phyloP scores from a whole-genome alignment of 2,888 invertebrate species.

The Scaeva pyrastri region DNA sequence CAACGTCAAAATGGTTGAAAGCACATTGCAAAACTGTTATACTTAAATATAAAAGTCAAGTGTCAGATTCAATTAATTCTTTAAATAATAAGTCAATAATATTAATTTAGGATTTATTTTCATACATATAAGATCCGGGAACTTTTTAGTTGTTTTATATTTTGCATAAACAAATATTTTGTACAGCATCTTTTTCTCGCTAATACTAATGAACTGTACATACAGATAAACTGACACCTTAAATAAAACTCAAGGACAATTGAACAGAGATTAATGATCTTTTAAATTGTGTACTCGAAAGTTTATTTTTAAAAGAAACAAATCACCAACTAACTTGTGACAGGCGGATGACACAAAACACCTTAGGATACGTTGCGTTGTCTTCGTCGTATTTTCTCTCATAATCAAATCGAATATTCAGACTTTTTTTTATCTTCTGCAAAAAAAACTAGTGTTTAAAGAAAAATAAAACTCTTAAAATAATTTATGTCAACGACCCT shows the following conservation, averaged over 20 bases:
- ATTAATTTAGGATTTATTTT: not conserved
- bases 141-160: no score
- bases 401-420: conserved; percentile 22
- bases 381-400: conserved; percentile 3
- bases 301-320: conserved; percentile 28
- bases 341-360: conserved; percentile 16
- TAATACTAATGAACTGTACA: not conserved
- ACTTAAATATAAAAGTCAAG: no score
- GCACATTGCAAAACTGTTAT: no score
- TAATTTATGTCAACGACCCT: conserved; percentile 72
- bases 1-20: no score
- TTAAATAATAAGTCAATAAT: not conserved
- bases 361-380: conserved; percentile 37
- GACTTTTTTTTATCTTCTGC: conserved; percentile 42
- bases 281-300: conserved; percentile 8
- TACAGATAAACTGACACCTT: not conserved
- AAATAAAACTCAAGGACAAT: conserved; percentile 28
- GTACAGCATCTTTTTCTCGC: not conserved
- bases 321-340: conserved; percentile 11
- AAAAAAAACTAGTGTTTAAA: conserved; percentile 27
- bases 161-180: not conserved
- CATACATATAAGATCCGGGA: not conserved
- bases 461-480: conserved; percentile 35
- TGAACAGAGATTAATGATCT: conserved; percentile 39
- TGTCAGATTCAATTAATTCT: no score